A percentile compares a stretch with the other conserved stretches of the same genome.
phyloP scores from a whole-genome alignment of 2,113 vertebrate genomes.

The Capreolus pygargus region DNA sequence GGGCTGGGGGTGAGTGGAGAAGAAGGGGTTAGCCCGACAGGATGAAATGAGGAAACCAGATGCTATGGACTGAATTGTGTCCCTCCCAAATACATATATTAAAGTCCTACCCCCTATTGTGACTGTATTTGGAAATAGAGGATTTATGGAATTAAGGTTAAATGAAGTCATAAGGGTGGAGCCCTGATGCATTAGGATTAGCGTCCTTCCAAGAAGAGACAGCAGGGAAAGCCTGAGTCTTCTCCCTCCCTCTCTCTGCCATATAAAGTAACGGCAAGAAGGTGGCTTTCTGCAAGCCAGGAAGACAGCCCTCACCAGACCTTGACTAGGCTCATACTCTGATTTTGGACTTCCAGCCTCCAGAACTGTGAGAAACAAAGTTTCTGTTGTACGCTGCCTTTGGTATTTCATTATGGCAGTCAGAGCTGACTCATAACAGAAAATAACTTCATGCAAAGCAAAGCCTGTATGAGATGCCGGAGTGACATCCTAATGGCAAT shows the following conservation, averaged over 20 bases:
- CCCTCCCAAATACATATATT: neutral
- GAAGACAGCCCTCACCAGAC: neutral
- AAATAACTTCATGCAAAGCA: neutral
- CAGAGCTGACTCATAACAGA: neutral
- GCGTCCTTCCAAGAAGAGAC: neutral
- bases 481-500: neutral
- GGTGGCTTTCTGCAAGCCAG: neutral
- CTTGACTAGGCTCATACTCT: neutral
- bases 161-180: neutral
- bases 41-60: neutral
- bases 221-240: no score
- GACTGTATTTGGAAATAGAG: neutral
- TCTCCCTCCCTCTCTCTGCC: no score
- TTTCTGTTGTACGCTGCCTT: neutral
- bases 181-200: neutral
- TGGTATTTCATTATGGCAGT: no score
- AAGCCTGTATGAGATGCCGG: neutral
- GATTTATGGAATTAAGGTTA: neutral
- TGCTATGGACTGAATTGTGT: accelerated
- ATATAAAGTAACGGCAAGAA: neutral
- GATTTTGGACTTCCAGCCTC: neutral
- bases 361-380: neutral
- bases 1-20: neutral
- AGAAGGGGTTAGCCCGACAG: neutral
- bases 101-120: neutral